Evolutionary conservation across 2,888 invertebrate genomes (phyloP).

Genomic region (Frankliniella intonsa): DNA sequence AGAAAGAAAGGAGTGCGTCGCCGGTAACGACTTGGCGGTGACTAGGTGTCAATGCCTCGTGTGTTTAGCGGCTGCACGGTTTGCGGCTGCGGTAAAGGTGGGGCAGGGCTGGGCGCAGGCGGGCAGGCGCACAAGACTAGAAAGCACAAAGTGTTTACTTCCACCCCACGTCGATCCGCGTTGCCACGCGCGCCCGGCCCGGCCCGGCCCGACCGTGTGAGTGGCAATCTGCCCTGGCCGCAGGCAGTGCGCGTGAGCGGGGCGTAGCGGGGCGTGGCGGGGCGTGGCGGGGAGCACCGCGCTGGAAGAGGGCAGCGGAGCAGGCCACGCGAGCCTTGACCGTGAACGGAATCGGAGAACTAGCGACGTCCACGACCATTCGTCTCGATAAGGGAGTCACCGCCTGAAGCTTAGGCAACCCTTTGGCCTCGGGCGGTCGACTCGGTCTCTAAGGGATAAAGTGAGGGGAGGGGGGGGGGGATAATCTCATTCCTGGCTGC

Average conservation of each 20-base stretch:
- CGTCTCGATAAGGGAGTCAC: too few relatives aligned
- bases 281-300: not conserved
- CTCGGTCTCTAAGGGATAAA: not conserved
- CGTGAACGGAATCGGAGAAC: not conserved
- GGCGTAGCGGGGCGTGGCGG: not conserved
- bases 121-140: not conserved
- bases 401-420: too few relatives aligned
- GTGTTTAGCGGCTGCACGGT: not conserved
- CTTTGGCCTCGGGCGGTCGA: not conserved
- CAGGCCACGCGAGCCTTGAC: not conserved
- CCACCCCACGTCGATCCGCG: not conserved
- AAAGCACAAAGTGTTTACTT: slow-evolving; percentile 16
- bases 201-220: not conserved
- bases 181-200: not conserved
- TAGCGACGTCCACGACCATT: too few relatives aligned
- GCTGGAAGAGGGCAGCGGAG: not conserved
- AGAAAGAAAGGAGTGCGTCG: too few relatives aligned
- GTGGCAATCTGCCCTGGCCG: slow-evolving; percentile 4
- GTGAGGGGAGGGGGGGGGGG: not conserved
- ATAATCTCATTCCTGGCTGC: too few relatives aligned
- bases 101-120: not conserved
- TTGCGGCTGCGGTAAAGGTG: not conserved
- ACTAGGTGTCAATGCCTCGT: too few relatives aligned
- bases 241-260: not conserved
- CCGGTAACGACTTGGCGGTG: too few relatives aligned